Evolutionary conservation across 2,797 vertebrate species (phyloP).

Genomic region (Tragelaphus eurycerus): DNA sequence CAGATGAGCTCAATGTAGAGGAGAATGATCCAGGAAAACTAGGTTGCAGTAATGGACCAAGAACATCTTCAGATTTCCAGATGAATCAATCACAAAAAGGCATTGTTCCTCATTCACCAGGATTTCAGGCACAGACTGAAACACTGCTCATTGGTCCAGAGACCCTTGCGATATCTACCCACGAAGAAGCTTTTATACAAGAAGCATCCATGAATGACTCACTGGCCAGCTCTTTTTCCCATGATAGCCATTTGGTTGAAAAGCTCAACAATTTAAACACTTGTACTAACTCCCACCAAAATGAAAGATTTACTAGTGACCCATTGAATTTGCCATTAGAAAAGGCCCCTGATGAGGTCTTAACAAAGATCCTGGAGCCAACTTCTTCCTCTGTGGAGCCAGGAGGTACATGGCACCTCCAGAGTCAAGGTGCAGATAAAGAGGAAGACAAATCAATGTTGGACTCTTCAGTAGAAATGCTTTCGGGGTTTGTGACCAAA

Average conservation of each 20-base stretch:
- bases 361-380: slow-evolving; percentile 50
- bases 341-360: not conserved
- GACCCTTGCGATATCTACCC: not conserved
- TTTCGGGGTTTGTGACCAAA: slow-evolving; percentile 93
- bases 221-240: not conserved
- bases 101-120: slow-evolving; percentile 1
- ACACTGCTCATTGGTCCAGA: not conserved
- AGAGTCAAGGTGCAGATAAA: slow-evolving; percentile 77
- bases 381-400: slow-evolving; percentile 20
- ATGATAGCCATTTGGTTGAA: slow-evolving; percentile 41
- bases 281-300: slow-evolving; percentile 35
- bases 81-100: slow-evolving; percentile 47
- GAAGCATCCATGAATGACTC: slow-evolving; percentile 40
- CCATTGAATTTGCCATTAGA: slow-evolving; percentile 44
- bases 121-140: slow-evolving; percentile 48
- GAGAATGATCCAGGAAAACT: not conserved
- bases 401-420: slow-evolving; percentile 32
- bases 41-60: not conserved
- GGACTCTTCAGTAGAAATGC: slow-evolving; percentile 88
- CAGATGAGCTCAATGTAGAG: not conserved
- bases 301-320: slow-evolving; percentile 59
- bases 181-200: slow-evolving; percentile 43
- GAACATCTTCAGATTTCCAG: slow-evolving; percentile 34
- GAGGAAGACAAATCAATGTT: slow-evolving; percentile 85
- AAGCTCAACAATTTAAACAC: slow-evolving; percentile 51